Percentiles rank a stretch among this genome's conserved stretches.
These are phyloP conservation scores for Porphyrio hochstetteri DNA, from an alignment of 2,113 vertebrate species.

Conservation along the genomic window DNA sequence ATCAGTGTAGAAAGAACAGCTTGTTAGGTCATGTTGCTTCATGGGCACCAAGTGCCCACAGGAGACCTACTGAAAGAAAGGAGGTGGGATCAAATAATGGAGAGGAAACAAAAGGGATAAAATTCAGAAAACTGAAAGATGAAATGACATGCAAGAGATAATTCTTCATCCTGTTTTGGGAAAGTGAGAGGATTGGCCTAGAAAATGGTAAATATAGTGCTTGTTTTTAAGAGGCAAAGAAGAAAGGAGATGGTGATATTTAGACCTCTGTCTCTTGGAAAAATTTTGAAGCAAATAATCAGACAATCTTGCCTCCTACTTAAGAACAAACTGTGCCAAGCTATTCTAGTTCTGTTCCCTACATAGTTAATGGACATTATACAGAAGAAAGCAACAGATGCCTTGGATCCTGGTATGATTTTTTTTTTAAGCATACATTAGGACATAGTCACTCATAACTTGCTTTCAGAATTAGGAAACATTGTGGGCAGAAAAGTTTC, in stretches of 20 bases:
- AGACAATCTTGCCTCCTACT: constrained; percentile 12
- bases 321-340: constrained; percentile 17
- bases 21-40: background rate
- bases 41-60: background rate
- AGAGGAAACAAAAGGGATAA: background rate
- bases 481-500: constrained; percentile 2
- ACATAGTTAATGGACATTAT: background rate
- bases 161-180: background rate
- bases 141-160: background rate
- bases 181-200: background rate
- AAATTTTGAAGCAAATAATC: background rate
- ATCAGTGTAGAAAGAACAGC: background rate
- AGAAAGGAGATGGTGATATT: background rate
- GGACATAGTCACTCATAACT: background rate
- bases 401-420: background rate
- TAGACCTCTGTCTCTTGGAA: background rate
- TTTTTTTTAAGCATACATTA: background rate
- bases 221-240: background rate
- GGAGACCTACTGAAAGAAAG: background rate
- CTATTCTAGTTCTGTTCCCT: constrained; percentile 5
- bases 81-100: background rate
- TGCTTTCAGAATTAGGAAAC: background rate
- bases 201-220: background rate
- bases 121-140: background rate
- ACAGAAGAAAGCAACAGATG: constrained; percentile 19